These are phyloP conservation scores for Patiria miniata DNA, from an alignment of 35 echinoderm and acorn worm species.

Conservation along the genomic window DNA sequence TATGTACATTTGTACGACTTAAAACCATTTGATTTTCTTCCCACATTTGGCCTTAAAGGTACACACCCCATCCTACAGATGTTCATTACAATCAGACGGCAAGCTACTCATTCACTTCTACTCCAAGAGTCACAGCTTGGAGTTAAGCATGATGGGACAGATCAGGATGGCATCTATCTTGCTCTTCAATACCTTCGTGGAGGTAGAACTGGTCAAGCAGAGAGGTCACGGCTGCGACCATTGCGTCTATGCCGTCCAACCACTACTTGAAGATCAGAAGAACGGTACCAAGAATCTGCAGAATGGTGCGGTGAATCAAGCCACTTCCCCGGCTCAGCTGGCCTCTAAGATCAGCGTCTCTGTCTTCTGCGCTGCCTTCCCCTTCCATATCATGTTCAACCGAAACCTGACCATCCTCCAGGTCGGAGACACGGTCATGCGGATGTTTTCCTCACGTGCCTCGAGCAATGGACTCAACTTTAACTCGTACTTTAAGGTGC, in stretches of 20 bases:
- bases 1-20: too few relatives aligned
- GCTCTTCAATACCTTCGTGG: slow-evolving; percentile 94
- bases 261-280: slow-evolving; percentile 60
- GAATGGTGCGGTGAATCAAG: background rate
- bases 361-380: slow-evolving; percentile 80
- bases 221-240: slow-evolving; percentile 58
- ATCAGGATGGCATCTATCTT: slow-evolving; percentile 90
- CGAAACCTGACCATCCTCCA: slow-evolving; percentile 76
- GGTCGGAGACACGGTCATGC: slow-evolving; percentile 82
- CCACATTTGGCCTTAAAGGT: slow-evolving; percentile 11
- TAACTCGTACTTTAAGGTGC: slow-evolving; percentile 80
- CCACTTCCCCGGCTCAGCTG: slow-evolving; percentile 24
- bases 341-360: slow-evolving; percentile 72
- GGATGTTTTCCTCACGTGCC: slow-evolving; percentile 70
- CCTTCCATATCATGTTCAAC: slow-evolving; percentile 90
- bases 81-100: slow-evolving; percentile 57
- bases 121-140: slow-evolving; percentile 74
- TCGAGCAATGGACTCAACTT: slow-evolving; percentile 76
- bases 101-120: slow-evolving; percentile 79
- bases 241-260: slow-evolving; percentile 76
- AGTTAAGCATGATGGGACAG: slow-evolving; percentile 92
- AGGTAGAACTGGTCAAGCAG: slow-evolving; percentile 74
- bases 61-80: slow-evolving; percentile 77
- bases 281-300: slow-evolving; percentile 37
- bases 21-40: background rate